Evolutionary conservation across 1,140 invertebrate genomes (phyloP).

Genomic region (Drosophila eugracilis): DNA sequence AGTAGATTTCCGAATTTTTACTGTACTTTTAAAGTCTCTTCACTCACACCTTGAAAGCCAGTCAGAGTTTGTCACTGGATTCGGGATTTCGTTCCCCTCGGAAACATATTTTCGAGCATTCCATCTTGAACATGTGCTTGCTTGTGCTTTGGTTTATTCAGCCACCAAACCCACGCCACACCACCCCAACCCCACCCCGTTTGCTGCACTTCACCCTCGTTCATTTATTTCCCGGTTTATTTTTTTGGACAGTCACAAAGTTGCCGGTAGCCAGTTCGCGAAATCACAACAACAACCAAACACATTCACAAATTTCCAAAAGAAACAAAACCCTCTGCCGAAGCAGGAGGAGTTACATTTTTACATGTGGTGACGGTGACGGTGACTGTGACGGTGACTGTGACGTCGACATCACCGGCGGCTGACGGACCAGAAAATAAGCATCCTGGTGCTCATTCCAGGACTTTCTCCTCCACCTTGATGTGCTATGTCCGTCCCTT

Average conservation of each 20-base stretch:
- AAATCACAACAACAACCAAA: slow-evolving; percentile 63
- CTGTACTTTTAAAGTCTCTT: not conserved
- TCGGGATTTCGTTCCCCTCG: not conserved
- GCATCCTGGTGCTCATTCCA: slow-evolving; percentile 37
- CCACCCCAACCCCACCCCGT: no score
- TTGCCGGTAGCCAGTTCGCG: slow-evolving; percentile 47
- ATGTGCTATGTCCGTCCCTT: slow-evolving; percentile 19
- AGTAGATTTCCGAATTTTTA: not conserved
- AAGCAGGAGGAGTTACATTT: slow-evolving; percentile 45
- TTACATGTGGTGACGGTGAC: slow-evolving; percentile 76
- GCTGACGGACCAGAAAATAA: slow-evolving; percentile 82
- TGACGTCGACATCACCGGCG: slow-evolving; percentile 66
- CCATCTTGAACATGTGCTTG: slow-evolving; percentile 63
- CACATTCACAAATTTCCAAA: slow-evolving; percentile 19
- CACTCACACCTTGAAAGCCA: not conserved
- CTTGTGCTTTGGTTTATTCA: slow-evolving; percentile 8
- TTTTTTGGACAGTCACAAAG: slow-evolving; percentile 41
- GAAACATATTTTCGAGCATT: slow-evolving; percentile 66
- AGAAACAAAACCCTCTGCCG: slow-evolving; percentile 27
- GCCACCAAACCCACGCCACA: slow-evolving; percentile 31
- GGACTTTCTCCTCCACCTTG: slow-evolving; percentile 9
- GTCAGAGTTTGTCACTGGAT: slow-evolving; percentile 32
- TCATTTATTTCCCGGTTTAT: slow-evolving; percentile 33
- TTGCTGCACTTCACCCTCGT: slow-evolving; percentile 20
- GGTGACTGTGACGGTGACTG: slow-evolving; percentile 58